Conservation (phyloP, 2,888 invertebrate species). For the Lottia gigantea region DNA sequence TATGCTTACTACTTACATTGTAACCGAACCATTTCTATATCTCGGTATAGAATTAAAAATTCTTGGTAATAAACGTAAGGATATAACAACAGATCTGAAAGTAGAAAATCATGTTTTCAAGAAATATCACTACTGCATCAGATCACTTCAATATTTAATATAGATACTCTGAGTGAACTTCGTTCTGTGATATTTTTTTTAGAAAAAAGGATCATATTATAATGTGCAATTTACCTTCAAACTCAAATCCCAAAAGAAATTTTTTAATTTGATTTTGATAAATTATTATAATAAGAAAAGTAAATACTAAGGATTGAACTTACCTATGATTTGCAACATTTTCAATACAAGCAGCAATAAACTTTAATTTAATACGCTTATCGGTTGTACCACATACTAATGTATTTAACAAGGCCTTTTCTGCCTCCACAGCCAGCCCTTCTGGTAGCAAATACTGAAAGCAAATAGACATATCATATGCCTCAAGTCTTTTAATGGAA, state of each 20-base stretch:
- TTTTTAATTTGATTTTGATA: not conserved
- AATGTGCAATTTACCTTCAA: too few relatives aligned
- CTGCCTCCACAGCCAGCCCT: constrained; percentile 91
- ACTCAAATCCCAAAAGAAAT: too few relatives aligned
- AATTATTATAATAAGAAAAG: too few relatives aligned
- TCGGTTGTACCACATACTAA: constrained; percentile 86
- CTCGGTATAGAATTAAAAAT: constrained; percentile 89
- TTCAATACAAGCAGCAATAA: constrained; percentile 92
- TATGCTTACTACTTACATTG: constrained; percentile 74
- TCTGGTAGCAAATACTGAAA: constrained; percentile 84
- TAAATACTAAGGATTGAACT: too few relatives aligned
- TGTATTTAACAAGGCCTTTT: constrained; percentile 86
- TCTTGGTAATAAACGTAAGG: constrained; percentile 87
- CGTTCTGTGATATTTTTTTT: too few relatives aligned
- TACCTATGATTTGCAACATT: constrained; percentile 87
- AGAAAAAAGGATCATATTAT: too few relatives aligned
- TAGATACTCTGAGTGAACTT: too few relatives aligned
- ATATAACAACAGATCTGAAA: constrained; percentile 86
- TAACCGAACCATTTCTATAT: constrained; percentile 82
- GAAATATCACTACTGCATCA: too few relatives aligned
- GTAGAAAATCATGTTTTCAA: not conserved
- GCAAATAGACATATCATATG: constrained; percentile 12
- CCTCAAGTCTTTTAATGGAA: too few relatives aligned
- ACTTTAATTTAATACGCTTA: constrained; percentile 89
- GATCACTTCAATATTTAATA: too few relatives aligned